Conservation (phyloP, 2,113 vertebrate genomes). For the Apeltes quadracus region DNA sequence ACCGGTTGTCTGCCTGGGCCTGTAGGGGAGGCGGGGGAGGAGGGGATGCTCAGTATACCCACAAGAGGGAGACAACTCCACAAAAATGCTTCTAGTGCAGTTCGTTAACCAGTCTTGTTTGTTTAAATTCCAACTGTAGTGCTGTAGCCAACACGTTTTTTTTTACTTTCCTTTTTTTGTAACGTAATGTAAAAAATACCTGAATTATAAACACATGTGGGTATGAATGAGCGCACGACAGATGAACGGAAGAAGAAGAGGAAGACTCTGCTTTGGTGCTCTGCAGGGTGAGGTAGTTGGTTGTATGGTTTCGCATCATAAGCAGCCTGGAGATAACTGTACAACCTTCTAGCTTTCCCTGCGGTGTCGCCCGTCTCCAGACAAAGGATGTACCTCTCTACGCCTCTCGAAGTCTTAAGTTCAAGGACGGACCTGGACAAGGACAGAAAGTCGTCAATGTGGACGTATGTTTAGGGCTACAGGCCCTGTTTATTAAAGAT, state of each 20-base stretch:
- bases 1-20: slow-evolving; percentile 54
- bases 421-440: slow-evolving; percentile 26
- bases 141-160: not conserved
- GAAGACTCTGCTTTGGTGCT: slow-evolving; percentile 66
- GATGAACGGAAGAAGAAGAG: slow-evolving; percentile 25
- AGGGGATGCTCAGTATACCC: slow-evolving; percentile 50
- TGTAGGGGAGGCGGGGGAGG: slow-evolving; percentile 43
- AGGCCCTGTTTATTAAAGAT: not conserved
- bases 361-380: slow-evolving; percentile 78
- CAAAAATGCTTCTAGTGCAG: slow-evolving; percentile 40
- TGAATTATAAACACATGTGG: slow-evolving; percentile 2
- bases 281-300: slow-evolving; percentile 87
- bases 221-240: not conserved
- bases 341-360: slow-evolving; percentile 88
- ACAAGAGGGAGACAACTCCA: slow-evolving; percentile 76
- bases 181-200: not conserved
- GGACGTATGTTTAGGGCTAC: not conserved
- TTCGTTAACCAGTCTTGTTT: not conserved
- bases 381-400: not conserved
- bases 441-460: not conserved
- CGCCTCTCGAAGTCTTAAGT: slow-evolving; percentile 53
- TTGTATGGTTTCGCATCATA: slow-evolving; percentile 88
- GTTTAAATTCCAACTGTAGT: not conserved
- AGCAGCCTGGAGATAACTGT: slow-evolving; percentile 87
- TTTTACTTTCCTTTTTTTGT: not conserved